Evolutionary conservation across 2,888 invertebrate genomes (phyloP).

Genomic region (Ochlodes sylvanus): DNA sequence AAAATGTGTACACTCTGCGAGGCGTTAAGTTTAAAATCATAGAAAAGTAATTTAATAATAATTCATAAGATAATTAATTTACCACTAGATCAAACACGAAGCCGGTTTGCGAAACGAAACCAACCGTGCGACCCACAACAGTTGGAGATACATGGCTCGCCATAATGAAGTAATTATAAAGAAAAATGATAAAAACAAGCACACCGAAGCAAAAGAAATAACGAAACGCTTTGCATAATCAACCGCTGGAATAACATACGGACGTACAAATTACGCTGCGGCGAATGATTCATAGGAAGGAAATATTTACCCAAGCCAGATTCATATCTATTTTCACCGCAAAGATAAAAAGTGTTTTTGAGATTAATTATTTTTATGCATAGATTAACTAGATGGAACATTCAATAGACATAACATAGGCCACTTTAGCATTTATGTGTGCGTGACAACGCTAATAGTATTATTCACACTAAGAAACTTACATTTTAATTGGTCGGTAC

Average conservation of each 20-base stretch:
- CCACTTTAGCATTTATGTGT: too few species aligned
- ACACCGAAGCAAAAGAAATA: slow-evolving; percentile 17
- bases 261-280: slow-evolving; percentile 41
- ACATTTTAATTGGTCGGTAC: too few species aligned
- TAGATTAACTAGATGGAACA: too few species aligned
- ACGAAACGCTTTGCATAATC: slow-evolving; percentile 18
- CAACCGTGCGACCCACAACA: not conserved
- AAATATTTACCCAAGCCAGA: slow-evolving; percentile 33
- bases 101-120: not conserved
- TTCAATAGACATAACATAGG: too few species aligned
- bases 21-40: too few species aligned
- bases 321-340: slow-evolving; percentile 23
- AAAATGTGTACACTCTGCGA: too few species aligned
- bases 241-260: slow-evolving; percentile 35
- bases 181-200: slow-evolving; percentile 25
- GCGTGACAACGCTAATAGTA: too few species aligned
- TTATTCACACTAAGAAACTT: too few species aligned
- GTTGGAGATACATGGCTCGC: not conserved
- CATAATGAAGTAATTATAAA: slow-evolving; percentile 20
- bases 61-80: too few species aligned
- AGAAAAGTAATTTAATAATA: too few species aligned
- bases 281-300: slow-evolving; percentile 47
- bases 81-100: too few species aligned
- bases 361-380: not conserved
- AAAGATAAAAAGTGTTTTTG: slow-evolving; percentile 12